Evolutionary conservation across 2,113 vertebrate species (phyloP).

Genomic region (Caranx melampygus): DNA sequence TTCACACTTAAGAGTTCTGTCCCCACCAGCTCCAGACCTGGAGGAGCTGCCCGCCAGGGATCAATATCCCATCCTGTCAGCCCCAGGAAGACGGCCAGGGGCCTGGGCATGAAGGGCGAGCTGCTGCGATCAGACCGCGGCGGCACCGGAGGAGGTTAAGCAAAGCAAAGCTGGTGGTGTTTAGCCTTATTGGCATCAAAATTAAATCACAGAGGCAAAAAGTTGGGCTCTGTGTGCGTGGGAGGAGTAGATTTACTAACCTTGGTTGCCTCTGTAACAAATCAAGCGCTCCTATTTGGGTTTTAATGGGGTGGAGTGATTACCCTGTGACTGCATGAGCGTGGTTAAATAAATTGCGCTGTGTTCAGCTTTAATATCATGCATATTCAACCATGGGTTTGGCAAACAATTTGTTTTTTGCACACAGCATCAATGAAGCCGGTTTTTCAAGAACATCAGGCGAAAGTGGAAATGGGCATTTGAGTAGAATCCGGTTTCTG

Average conservation of each 20-base stretch:
- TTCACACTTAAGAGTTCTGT: slow-evolving; percentile 66
- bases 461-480: neutral
- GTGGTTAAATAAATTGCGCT: slow-evolving; percentile 25
- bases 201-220: slow-evolving; percentile 35
- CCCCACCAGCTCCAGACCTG: slow-evolving; percentile 14
- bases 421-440: slow-evolving; percentile 1
- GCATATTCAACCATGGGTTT: slow-evolving; percentile 21
- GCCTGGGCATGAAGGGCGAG: neutral
- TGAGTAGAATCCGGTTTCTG: slow-evolving; percentile 45
- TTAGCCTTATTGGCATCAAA: slow-evolving; percentile 3
- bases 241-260: slow-evolving; percentile 27
- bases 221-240: slow-evolving; percentile 11
- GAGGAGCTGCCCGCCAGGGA: slow-evolving; percentile 45
- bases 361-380: slow-evolving; percentile 37
- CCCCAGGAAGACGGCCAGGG: slow-evolving; percentile 9
- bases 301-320: slow-evolving; percentile 36
- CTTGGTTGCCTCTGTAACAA: slow-evolving; percentile 40
- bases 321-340: slow-evolving; percentile 32
- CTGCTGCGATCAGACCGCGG: slow-evolving; percentile 14
- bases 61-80: slow-evolving; percentile 52
- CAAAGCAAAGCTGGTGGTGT: slow-evolving; percentile 10
- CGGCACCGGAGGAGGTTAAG: slow-evolving; percentile 18
- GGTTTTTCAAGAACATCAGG: neutral
- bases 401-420: slow-evolving; percentile 27
- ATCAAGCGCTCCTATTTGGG: slow-evolving; percentile 43